Percentiles rank a stretch among this genome's conserved stretches.
phyloP scores from a whole-genome alignment of 2,113 vertebrate genomes.

The Labrus mixtus region DNA sequence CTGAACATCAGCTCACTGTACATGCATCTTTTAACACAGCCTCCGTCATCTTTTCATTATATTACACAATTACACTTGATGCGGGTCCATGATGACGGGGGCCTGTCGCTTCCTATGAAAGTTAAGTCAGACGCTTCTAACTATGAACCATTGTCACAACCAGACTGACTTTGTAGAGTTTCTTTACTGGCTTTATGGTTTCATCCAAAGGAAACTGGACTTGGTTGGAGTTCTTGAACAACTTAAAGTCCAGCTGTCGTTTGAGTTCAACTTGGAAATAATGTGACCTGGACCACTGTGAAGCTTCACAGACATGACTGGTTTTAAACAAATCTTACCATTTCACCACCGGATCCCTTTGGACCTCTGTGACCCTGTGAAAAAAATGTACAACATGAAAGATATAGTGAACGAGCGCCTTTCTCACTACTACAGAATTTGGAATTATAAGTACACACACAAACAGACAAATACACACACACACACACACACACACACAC shows the following conservation, averaged over 20 bases:
- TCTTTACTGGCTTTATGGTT: background rate
- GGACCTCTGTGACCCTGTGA: slow-evolving; percentile 90
- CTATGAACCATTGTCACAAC: background rate
- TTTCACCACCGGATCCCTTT: slow-evolving; percentile 92
- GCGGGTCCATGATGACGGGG: background rate
- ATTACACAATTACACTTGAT: slow-evolving; percentile 21
- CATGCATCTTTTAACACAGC: slow-evolving; percentile 25
- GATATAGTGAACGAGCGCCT: background rate
- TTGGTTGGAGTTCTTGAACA: background rate
- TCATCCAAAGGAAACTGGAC: background rate
- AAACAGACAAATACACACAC: background rate
- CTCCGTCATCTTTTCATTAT: slow-evolving; percentile 7
- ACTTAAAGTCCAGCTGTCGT: background rate
- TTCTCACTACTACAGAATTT: background rate
- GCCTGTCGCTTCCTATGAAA: slow-evolving; percentile 10
- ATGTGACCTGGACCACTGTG: too few species aligned
- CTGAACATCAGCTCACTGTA: slow-evolving; percentile 7
- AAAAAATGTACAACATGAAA: slow-evolving; percentile 25
- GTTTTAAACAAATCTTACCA: slow-evolving; percentile 84
- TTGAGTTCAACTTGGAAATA: slow-evolving; percentile 4
- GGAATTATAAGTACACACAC: background rate
- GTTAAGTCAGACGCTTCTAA: slow-evolving; percentile 13
- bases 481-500: background rate
- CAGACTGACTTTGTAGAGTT: background rate
- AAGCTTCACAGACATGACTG: background rate